These are phyloP conservation scores for Danio jaintianensis DNA, from an alignment of 2,797 vertebrate genomes.

Conservation along the genomic window DNA sequence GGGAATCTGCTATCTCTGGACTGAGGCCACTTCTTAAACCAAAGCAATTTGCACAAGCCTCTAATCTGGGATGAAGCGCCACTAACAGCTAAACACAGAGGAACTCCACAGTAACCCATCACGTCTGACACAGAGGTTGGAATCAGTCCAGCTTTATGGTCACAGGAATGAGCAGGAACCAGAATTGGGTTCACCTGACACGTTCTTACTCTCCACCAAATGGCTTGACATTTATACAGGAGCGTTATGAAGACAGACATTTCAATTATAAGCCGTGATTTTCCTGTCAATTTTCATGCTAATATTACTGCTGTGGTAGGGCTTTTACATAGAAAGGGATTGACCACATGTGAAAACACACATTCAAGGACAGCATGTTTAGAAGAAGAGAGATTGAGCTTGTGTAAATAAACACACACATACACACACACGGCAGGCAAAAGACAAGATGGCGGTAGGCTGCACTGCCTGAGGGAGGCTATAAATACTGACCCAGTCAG, in stretches of 20 bases:
- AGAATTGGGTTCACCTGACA: conserved; percentile 11
- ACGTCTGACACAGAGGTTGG: not conserved
- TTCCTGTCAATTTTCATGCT: not conserved
- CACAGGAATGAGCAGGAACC: conserved; percentile 7
- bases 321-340: not conserved
- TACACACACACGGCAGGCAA: conserved; percentile 4
- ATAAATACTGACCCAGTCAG: conserved; percentile 53
- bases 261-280: conserved; percentile 26
- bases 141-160: not conserved
- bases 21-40: conserved; percentile 4
- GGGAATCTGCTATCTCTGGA: conserved; percentile 19
- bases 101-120: not conserved
- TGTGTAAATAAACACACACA: not conserved
- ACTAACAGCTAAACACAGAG: not conserved
- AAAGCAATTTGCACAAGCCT: conserved; percentile 28
- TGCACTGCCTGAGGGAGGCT: conserved; percentile 36
- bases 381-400: not conserved
- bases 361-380: conserved; percentile 1
- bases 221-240: not conserved
- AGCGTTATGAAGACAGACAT: conserved; percentile 13
- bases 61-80: conserved; percentile 37
- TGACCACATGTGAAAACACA: conserved; percentile 23
- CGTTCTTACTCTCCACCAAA: conserved; percentile 21
- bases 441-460: conserved; percentile 41
- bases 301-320: conserved; percentile 1